Base-by-base conservation (phyloP, 2,888 invertebrate species). In the Limenitis camilla region DNA sequence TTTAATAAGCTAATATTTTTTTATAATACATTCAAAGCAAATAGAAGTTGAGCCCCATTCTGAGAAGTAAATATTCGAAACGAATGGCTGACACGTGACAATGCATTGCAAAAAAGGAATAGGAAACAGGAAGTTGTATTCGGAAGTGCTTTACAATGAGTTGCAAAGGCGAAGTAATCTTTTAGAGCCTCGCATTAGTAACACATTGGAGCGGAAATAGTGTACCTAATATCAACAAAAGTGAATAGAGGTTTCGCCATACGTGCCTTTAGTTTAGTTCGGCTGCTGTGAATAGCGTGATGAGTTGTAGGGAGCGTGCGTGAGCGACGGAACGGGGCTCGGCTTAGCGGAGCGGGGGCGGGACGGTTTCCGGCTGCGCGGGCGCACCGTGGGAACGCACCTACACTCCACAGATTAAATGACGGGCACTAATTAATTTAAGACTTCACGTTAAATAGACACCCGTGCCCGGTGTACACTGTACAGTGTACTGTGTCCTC, bases 331-430 rank as follows among this genome's bases (percentile, higher is more conserved):
- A 65, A 71, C 70, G 76, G 68, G 72, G 81, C 70, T 78, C 76
- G 78, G 81, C 81, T 83, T 81, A 79, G 76, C 65, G 71, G 67
- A 67, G 65, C 60, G 54, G 67, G 73, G 68, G 69, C 66, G 69
- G 67, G 58, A 65, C 58, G 69, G 73, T 75, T 82, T 85, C 84
- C 85, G 84, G 84, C 76, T 68, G 74, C 78, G 78, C 78, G 70
- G 73, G 77, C 81, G 78, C 81, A 79, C 74, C 87, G 87, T 86
- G 86, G 85, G 87, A 85, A 85, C 82, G 76, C 80, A 78, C 81
- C 79, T 81, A 79, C 80, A 65, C 75, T 79, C 74, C 74, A 76
- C 76, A 74, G 78, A 82, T 81, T 81, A 80, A 79, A 81, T 74
- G 81, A 78, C 79, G 76, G 73, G 67, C 73, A 81, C 82, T 84